A percentile compares a stretch with the other conserved stretches of the same genome.
These are phyloP conservation scores for Cheumatopsyche charites DNA, from an alignment of 1,140 invertebrate genomes.

Conservation along the genomic window DNA sequence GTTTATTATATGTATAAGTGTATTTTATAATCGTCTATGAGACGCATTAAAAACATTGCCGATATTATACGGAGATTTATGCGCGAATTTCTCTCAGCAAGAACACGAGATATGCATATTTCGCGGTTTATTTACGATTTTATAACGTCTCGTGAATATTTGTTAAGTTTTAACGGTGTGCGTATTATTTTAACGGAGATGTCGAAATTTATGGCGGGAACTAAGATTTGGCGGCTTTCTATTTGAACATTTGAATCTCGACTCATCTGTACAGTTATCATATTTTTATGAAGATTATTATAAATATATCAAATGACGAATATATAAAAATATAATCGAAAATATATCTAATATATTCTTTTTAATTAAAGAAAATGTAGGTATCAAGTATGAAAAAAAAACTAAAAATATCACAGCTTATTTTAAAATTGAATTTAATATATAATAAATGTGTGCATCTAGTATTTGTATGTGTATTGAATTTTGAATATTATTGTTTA, in stretches of 20 bases:
- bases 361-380: too few species aligned
- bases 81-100: neutral
- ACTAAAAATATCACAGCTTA: too few species aligned
- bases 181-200: neutral
- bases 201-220: slow-evolving; percentile 3
- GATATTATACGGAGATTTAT: slow-evolving; percentile 4
- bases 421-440: too few species aligned
- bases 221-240: neutral
- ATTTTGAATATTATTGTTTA: too few species aligned
- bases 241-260: neutral
- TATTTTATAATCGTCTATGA: slow-evolving; percentile 15
- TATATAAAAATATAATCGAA: too few species aligned
- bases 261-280: too few species aligned
- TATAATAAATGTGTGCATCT: too few species aligned
- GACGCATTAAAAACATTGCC: neutral
- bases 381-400: too few species aligned
- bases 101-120: slow-evolving; percentile 2
- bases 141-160: neutral
- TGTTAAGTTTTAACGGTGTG: neutral
- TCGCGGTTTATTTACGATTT: slow-evolving; percentile 8
- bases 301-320: too few species aligned
- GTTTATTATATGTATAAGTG: neutral
- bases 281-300: too few species aligned
- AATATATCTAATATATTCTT: too few species aligned
- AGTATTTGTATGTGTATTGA: too few species aligned